These are phyloP conservation scores for Stigmatopora nigra DNA, from an alignment of 2,113 vertebrate species.

Conservation along the genomic window DNA sequence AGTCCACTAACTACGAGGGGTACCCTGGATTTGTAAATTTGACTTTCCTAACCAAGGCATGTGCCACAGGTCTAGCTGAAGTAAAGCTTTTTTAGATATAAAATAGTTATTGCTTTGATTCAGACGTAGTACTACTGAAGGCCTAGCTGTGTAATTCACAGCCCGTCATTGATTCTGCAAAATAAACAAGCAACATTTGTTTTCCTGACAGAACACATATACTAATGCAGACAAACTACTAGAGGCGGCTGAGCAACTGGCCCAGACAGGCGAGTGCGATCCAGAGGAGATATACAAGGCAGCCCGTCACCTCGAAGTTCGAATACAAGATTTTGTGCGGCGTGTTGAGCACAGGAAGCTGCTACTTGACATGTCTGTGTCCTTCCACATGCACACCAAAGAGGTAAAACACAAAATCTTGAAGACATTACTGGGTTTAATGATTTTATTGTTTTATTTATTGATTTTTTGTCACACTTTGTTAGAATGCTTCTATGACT, in stretches of 20 bases:
- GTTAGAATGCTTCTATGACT: no score
- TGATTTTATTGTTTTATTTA: no score
- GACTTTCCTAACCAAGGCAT: no score
- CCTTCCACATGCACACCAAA: conserved; percentile 98
- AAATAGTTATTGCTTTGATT: no score
- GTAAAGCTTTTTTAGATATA: no score
- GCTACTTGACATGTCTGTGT: conserved; percentile 96
- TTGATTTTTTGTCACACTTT: no score
- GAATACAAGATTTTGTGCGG: conserved; percentile 96
- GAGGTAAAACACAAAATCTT: conserved; percentile 78
- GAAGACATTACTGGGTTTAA: no score
- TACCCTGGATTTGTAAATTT: no score
- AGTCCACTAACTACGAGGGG: no score
- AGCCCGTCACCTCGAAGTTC: conserved; percentile 93
- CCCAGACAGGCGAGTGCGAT: conserved; percentile 97
- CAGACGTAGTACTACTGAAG: no score
- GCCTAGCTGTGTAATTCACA: background rate
- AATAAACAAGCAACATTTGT: background rate
- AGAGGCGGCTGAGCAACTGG: conserved; percentile 94
- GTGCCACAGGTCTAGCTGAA: no score
- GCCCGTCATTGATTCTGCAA: background rate
- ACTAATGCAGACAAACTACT: conserved; percentile 98
- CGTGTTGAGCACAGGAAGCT: conserved; percentile 95
- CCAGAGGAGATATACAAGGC: conserved; percentile 99
- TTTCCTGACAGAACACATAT: conserved; percentile 83